Conservation (phyloP, 1,140 invertebrate species). For the Maconellicoccus hirsutus region DNA sequence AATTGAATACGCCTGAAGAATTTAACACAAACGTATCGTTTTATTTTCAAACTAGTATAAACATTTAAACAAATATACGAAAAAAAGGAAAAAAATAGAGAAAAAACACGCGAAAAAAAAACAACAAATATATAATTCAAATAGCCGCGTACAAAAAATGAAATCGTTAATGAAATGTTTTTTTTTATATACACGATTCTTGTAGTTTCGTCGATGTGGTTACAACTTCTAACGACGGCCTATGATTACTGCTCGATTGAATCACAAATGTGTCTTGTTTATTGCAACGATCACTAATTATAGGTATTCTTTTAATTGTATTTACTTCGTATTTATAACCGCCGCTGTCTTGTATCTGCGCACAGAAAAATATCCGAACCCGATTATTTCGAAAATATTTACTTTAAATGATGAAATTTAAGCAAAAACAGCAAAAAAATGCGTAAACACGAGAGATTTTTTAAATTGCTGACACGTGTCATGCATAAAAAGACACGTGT, state of each 20-base stretch:
- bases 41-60: slow-evolving; percentile 9
- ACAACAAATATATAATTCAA: not conserved
- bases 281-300: not conserved
- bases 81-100: not conserved
- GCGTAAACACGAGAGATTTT: too few species aligned
- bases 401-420: too few species aligned
- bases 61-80: slow-evolving; percentile 11
- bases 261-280: slow-evolving; percentile 16
- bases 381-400: too few species aligned
- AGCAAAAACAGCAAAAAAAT: too few species aligned
- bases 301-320: not conserved
- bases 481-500: too few species aligned
- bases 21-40: slow-evolving; percentile 1
- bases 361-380: not conserved
- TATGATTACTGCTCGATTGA: slow-evolving; percentile 2
- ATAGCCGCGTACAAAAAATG: not conserved
- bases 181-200: slow-evolving; percentile 14
- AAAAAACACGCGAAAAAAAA: slow-evolving; percentile 11
- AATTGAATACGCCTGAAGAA: not conserved
- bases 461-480: too few species aligned
- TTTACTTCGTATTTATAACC: not conserved
- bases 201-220: slow-evolving; percentile 12
- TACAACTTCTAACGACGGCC: slow-evolving; percentile 3
- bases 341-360: not conserved
- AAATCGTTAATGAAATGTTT: not conserved